phyloP scores from a whole-genome alignment of 2,888 invertebrate genomes.

The Trissonchulus latispiculum region DNA sequence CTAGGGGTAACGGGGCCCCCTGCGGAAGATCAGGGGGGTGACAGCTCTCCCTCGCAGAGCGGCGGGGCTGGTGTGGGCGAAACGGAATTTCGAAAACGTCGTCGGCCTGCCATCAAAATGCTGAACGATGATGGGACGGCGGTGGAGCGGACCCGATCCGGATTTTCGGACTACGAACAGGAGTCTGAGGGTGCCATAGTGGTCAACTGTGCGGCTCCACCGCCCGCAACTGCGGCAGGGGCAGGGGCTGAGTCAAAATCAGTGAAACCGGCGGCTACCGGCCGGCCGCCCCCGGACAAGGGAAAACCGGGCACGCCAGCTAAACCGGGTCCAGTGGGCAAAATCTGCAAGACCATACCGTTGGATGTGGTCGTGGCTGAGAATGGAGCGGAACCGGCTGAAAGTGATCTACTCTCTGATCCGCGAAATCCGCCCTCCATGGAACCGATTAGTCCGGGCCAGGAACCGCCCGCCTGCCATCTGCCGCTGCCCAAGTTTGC shows the following conservation, averaged over 20 bases:
- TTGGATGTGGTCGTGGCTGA: background rate
- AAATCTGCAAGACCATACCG: background rate
- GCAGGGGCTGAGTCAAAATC: too few relatives aligned
- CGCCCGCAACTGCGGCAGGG: too few relatives aligned
- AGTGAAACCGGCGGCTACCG: background rate
- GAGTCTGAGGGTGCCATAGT: background rate
- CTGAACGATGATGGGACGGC: background rate
- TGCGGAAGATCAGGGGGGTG: background rate
- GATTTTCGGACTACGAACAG: background rate
- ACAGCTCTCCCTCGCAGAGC: background rate
- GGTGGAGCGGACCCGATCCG: background rate
- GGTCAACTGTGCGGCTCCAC: background rate
- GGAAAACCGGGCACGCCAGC: background rate
- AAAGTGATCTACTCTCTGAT: background rate
- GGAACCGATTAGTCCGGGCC: too few relatives aligned
- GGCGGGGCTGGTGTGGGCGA: background rate
- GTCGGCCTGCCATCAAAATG: conserved; percentile 11
- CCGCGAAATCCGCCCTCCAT: too few relatives aligned
- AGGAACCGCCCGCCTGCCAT: too few relatives aligned
- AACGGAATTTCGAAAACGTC: background rate
- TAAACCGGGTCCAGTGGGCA: background rate
- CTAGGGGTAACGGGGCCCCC: background rate
- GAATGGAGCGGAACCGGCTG: too few relatives aligned
- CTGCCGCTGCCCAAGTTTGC: conserved; percentile 4
- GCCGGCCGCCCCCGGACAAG: background rate